phyloP scores from a whole-genome alignment of 2,113 vertebrate genomes.

The Sorex araneus region DNA sequence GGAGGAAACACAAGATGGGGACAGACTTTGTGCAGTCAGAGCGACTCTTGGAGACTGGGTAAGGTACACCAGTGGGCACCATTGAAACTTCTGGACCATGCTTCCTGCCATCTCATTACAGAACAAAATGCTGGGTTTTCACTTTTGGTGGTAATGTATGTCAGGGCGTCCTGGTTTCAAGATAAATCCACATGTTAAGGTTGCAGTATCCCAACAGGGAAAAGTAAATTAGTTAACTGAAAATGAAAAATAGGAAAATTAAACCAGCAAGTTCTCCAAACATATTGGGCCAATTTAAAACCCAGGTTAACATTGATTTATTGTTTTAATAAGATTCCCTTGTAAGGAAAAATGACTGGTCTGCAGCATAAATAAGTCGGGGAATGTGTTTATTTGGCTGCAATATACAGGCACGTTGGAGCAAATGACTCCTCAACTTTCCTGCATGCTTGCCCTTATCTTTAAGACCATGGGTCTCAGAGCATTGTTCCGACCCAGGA shows the following conservation, averaged over 20 bases:
- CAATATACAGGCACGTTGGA: constrained; percentile 24
- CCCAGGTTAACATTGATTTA: constrained; percentile 86
- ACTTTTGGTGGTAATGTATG: constrained; percentile 9
- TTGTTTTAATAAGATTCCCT: constrained; percentile 85
- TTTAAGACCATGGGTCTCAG: constrained; percentile 26
- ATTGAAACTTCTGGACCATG: neutral
- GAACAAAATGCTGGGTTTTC: neutral
- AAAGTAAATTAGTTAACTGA: constrained; percentile 85
- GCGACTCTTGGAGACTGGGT: neutral
- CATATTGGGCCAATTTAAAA: constrained; percentile 78
- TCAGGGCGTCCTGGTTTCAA: constrained; percentile 65
- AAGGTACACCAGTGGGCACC: neutral
- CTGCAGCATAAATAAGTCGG: constrained; percentile 70
- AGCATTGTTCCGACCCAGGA: constrained; percentile 53
- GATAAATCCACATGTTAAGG: constrained; percentile 67
- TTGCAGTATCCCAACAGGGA: constrained; percentile 20
- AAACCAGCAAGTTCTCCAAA: constrained; percentile 78
- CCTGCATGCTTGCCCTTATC: constrained; percentile 34
- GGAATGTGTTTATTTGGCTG: constrained; percentile 64
- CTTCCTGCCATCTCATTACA: neutral
- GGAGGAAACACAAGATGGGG: neutral
- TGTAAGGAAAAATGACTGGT: constrained; percentile 76
- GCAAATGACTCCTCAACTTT: constrained; percentile 27
- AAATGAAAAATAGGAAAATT: constrained; percentile 84
- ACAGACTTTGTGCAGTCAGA: too few species aligned